A percentile compares a stretch with the other conserved stretches of the same genome.
Conservation (phyloP, 2,113 vertebrate species). For the Dicerorhinus sumatrensis region DNA sequence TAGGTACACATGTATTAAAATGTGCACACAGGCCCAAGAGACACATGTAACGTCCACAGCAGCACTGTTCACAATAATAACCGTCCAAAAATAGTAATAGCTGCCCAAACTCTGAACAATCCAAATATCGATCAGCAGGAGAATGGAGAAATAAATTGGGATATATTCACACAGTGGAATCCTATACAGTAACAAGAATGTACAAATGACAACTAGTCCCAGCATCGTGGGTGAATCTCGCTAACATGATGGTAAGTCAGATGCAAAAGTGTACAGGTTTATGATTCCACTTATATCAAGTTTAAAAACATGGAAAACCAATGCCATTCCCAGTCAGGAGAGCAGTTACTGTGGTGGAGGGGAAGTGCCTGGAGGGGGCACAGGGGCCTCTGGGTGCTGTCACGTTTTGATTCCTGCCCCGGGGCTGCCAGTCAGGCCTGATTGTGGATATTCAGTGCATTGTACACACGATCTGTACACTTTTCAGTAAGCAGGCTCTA, state of each 20-base stretch:
- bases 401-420: not conserved
- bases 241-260: not conserved
- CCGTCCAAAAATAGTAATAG: no score
- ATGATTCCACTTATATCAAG: not conserved
- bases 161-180: not conserved
- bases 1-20: not conserved
- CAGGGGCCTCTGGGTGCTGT: not conserved
- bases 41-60: not conserved
- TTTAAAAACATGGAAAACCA: not conserved
- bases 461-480: not conserved
- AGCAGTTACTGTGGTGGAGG: not conserved
- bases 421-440: not conserved
- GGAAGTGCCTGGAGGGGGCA: not conserved
- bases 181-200: not conserved
- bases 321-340: not conserved
- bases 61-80: not conserved
- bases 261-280: rapidly evolving
- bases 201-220: not conserved
- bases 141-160: not conserved
- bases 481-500: not conserved
- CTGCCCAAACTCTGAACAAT: not conserved
- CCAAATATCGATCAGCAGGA: not conserved
- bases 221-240: not conserved
- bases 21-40: not conserved
- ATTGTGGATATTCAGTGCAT: rapidly evolving